These are phyloP conservation scores for Aleiodes sp. DNA, from an alignment of 1,140 invertebrate species.

Conservation along the genomic window DNA sequence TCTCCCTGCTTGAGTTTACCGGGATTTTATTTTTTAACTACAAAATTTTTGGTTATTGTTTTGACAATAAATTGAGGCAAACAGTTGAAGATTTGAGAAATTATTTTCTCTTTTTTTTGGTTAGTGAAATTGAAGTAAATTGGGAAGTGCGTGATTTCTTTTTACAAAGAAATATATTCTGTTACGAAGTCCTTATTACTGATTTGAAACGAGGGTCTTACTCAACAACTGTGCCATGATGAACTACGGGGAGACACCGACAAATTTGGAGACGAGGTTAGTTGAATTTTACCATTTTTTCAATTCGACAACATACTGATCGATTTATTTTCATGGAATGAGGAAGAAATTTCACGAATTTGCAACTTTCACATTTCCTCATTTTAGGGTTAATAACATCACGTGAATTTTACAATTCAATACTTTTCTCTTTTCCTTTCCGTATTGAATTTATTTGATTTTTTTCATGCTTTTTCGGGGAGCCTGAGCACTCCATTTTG, in stretches of 20 bases:
- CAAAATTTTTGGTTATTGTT: neutral
- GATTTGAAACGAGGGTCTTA: constrained; percentile 2
- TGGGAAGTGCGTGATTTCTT: neutral
- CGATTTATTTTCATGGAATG: too few relatives aligned
- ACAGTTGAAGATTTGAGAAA: neutral
- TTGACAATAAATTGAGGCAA: neutral
- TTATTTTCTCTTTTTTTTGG: neutral
- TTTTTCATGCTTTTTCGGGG: too few relatives aligned
- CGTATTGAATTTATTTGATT: too few relatives aligned
- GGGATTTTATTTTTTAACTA: neutral
- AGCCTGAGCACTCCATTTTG: too few relatives aligned
- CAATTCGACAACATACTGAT: too few relatives aligned
- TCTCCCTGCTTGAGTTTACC: neutral
- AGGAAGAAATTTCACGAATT: too few relatives aligned
- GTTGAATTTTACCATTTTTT: constrained; percentile 27
- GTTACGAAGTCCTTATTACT: neutral
- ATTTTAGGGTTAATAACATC: too few relatives aligned
- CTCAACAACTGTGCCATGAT: constrained; percentile 32
- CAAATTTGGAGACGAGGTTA: constrained; percentile 34
- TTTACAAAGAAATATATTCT: neutral
- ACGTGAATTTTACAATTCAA: too few relatives aligned
- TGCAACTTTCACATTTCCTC: too few relatives aligned
- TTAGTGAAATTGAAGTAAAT: too few relatives aligned
- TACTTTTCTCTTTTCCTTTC: too few relatives aligned
- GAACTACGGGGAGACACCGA: constrained; percentile 31